Conservation (phyloP, 2,888 invertebrate species). For the Drosophila atroscutellata region DNA sequence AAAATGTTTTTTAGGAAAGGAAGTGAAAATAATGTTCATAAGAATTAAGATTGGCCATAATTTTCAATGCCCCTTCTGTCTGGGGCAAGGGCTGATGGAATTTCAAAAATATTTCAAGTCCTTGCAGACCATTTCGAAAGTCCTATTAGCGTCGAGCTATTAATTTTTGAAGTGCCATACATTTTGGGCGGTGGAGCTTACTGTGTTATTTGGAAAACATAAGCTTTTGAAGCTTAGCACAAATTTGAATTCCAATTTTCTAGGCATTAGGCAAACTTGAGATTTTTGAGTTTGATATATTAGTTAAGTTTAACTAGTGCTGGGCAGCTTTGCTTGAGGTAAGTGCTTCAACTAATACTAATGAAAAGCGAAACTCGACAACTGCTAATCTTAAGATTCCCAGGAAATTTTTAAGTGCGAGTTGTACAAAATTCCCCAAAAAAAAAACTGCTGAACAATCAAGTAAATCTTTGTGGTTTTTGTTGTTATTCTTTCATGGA, state of each 20-base stretch:
- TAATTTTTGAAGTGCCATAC: constrained; percentile 12
- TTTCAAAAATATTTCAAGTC: constrained; percentile 5
- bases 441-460: constrained; percentile 1
- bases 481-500: background rate
- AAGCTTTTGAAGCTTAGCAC: background rate
- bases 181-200: background rate
- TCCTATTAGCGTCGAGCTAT: constrained; percentile 18
- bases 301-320: background rate
- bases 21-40: constrained; percentile 49
- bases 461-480: background rate
- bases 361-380: background rate
- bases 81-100: constrained; percentile 4
- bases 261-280: background rate
- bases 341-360: background rate
- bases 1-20: constrained; percentile 31
- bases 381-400: background rate
- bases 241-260: background rate
- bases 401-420: background rate
- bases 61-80: constrained; percentile 24
- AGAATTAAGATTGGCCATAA: constrained; percentile 57
- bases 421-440: background rate
- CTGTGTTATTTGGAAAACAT: background rate
- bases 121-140: background rate
- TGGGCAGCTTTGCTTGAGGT: background rate
- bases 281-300: background rate